Evolutionary conservation across 2,888 invertebrate genomes (phyloP).

Genomic region (Augiades crinisus): DNA sequence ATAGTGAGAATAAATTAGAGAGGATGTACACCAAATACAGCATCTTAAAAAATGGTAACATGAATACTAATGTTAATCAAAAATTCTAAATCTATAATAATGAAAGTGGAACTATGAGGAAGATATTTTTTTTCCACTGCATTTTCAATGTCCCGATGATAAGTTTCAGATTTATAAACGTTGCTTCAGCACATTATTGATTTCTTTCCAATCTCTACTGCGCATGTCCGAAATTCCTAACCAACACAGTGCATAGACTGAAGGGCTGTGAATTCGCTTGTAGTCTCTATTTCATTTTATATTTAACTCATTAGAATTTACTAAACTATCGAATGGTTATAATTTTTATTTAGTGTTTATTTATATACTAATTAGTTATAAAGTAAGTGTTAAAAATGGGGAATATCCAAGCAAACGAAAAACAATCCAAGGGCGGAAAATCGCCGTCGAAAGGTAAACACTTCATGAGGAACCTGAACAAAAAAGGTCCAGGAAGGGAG

Average conservation of each 20-base stretch:
- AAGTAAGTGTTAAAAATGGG: conserved; percentile 63
- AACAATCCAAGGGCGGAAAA: conserved; percentile 75
- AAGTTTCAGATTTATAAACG: background rate
- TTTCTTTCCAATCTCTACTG: conserved; percentile 15
- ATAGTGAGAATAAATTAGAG: background rate
- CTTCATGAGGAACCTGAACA: conserved; percentile 76
- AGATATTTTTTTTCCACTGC: no score
- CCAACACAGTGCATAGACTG: conserved; percentile 21
- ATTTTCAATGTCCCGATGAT: no score
- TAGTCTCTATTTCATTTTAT: conserved; percentile 28
- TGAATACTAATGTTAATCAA: no score
- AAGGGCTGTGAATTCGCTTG: conserved; percentile 56
- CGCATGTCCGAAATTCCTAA: conserved; percentile 28
- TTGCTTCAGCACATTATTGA: conserved; percentile 7
- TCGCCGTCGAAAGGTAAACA: conserved; percentile 81
- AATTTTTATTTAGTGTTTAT: background rate
- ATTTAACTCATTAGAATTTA: background rate
- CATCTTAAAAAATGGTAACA: no score
- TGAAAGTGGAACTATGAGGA: no score
- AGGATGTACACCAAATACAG: background rate
- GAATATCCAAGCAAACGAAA: conserved; percentile 77
- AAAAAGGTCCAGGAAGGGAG: conserved; percentile 64
- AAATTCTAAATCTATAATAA: background rate
- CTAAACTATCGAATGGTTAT: background rate
- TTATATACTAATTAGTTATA: background rate